phyloP scores from a whole-genome alignment of 2,797 vertebrate species.

The Agapornis canus region DNA sequence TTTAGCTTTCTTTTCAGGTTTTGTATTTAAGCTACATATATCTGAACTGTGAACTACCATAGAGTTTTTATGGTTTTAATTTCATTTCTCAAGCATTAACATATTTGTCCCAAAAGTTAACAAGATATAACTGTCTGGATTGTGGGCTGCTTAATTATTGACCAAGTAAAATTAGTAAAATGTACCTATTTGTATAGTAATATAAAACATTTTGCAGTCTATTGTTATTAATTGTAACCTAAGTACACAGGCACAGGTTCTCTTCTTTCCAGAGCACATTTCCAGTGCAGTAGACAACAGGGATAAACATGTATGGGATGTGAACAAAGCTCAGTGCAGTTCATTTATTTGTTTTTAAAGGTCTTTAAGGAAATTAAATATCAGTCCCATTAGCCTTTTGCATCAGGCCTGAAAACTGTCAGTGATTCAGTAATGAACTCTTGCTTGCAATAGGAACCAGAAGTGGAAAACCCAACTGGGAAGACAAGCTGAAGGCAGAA shows the following conservation, averaged over 20 bases:
- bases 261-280: background rate
- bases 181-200: background rate
- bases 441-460: background rate
- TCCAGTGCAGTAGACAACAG: background rate
- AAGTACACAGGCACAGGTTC: background rate
- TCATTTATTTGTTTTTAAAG: background rate
- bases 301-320: fast-evolving
- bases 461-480: background rate
- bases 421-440: background rate
- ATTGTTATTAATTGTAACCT: background rate
- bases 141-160: background rate
- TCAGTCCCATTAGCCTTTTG: background rate
- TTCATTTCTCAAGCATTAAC: background rate
- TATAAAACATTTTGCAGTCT: background rate
- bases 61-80: background rate
- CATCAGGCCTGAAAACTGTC: background rate
- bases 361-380: background rate
- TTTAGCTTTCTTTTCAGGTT: background rate
- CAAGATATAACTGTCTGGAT: background rate
- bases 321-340: background rate
- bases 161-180: background rate
- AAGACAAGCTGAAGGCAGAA: background rate
- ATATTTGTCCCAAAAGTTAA: background rate
- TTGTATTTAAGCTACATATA: background rate
- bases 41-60: background rate